Evolutionary conservation across 1,140 invertebrate genomes (phyloP).

Genomic region (Metopolophium dirhodum): DNA sequence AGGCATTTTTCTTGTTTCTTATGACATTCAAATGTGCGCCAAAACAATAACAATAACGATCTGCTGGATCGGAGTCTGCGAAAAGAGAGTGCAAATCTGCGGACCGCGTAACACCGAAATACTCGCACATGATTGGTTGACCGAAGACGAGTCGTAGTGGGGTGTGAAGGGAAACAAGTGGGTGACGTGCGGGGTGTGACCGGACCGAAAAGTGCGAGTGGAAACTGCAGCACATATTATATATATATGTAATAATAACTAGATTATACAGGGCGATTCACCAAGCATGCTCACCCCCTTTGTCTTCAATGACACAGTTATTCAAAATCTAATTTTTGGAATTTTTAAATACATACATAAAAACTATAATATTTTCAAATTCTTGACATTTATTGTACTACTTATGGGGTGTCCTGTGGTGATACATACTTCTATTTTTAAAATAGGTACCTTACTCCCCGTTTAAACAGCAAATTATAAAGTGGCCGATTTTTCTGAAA

Average conservation of each 20-base stretch:
- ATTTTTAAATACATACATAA: neutral
- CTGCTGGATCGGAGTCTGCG: neutral
- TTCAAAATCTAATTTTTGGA: neutral
- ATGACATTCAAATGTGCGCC: neutral
- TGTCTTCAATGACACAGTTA: neutral
- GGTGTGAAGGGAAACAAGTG: neutral
- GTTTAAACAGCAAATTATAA: no score
- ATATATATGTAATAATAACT: neutral
- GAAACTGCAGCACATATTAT: neutral
- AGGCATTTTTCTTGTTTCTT: neutral
- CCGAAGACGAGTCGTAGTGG: neutral
- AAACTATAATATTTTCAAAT: neutral
- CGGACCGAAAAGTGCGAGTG: neutral
- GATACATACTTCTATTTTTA: no score
- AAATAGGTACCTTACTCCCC: no score
- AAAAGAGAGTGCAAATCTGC: neutral
- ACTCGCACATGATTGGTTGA: neutral
- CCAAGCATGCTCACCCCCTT: neutral
- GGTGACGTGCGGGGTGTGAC: neutral
- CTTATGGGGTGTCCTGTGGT: no score
- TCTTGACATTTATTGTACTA: no score
- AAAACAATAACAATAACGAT: neutral
- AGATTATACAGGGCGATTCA: neutral
- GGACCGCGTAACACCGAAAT: neutral
- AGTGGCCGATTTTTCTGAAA: no score